Conservation (phyloP, 2,113 vertebrate genomes). For the Sapayoa aenigma region DNA sequence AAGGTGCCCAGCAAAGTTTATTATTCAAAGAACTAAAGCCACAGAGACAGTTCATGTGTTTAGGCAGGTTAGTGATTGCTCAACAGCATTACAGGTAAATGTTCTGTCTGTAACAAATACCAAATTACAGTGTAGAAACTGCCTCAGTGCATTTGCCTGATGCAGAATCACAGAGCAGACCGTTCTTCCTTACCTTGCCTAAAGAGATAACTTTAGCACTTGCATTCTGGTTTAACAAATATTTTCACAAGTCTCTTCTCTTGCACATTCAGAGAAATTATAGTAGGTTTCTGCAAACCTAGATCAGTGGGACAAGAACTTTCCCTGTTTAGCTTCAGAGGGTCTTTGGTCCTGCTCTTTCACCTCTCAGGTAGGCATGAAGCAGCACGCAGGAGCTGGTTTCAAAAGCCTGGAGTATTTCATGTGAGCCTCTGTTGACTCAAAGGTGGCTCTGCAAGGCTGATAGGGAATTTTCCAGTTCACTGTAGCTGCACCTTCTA, state of each 20-base stretch:
- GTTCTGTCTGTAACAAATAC: neutral
- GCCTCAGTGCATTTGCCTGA: neutral
- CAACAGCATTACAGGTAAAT: neutral
- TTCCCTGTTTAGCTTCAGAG: neutral
- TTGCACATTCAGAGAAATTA: neutral
- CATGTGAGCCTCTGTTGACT: neutral
- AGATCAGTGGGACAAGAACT: neutral
- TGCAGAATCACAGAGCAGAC: neutral
- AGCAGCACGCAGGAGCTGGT: rapidly evolving
- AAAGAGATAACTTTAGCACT: neutral
- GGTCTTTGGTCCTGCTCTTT: neutral
- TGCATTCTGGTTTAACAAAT: neutral
- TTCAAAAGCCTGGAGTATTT: neutral
- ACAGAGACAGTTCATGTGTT: neutral
- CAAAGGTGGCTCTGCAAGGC: neutral
- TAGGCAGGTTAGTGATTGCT: neutral
- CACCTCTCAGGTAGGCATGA: neutral
- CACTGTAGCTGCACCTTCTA: neutral
- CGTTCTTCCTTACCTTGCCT: neutral
- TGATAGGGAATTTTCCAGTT: neutral
- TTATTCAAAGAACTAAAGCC: neutral
- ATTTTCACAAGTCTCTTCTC: neutral
- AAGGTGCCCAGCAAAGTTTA: neutral
- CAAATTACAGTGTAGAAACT: neutral
- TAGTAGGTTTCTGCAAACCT: neutral